These are phyloP conservation scores for Deroplatys truncata DNA, from an alignment of 2,888 invertebrate genomes.

Conservation along the genomic window DNA sequence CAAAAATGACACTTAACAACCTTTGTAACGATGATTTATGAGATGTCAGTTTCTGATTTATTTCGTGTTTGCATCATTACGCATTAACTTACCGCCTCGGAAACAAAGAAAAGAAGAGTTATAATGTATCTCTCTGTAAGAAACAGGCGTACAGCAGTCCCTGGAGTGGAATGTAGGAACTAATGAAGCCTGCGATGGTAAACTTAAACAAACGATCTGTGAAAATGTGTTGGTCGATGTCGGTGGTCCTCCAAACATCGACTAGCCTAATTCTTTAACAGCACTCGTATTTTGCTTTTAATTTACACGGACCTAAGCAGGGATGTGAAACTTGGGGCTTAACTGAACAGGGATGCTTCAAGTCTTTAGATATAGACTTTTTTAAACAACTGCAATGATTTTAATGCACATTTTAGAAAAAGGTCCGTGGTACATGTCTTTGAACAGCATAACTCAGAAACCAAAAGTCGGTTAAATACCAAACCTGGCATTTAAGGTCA, in stretches of 20 bases:
- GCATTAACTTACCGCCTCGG: neutral
- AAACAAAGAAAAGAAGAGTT: neutral
- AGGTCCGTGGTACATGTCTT: no score
- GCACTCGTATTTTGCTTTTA: no score
- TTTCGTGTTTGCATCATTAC: neutral
- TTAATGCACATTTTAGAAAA: no score
- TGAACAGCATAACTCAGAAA: no score
- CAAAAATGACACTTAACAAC: neutral
- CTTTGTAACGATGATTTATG: neutral
- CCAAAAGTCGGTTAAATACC: no score
- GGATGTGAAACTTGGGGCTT: no score
- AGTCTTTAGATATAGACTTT: no score
- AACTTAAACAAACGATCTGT: neutral
- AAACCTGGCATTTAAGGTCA: no score
- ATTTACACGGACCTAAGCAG: no score
- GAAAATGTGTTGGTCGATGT: neutral
- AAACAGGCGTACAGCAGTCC: neutral
- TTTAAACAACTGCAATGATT: no score
- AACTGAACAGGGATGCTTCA: no score
- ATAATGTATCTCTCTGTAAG: neutral
- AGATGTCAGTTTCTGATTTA: neutral
- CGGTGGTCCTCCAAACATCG: neutral
- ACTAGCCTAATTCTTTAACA: no score
- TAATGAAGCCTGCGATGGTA: neutral
- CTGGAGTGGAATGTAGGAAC: neutral